Percentiles rank a stretch among this genome's conserved stretches.
These are phyloP conservation scores for Drosophila quinaria DNA, from an alignment of 2,888 invertebrate species.

Conservation along the genomic window DNA sequence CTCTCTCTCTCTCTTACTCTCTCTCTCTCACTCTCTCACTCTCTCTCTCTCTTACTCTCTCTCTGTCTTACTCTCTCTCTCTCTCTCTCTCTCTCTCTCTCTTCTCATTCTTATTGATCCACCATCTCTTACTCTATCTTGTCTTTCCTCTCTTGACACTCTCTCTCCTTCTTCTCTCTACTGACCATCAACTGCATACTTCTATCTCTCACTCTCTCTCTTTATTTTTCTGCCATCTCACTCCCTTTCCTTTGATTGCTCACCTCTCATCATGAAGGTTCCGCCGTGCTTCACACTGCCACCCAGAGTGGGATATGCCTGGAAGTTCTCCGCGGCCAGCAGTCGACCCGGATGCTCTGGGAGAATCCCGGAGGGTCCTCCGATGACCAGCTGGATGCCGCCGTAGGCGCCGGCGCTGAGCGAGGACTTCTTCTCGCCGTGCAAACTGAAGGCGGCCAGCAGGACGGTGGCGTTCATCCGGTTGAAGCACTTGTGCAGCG, in stretches of 20 bases:
- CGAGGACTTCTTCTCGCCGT: slow-evolving; percentile 69
- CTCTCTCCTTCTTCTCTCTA: not conserved
- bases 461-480: slow-evolving; percentile 83
- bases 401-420: slow-evolving; percentile 73
- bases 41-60: too few species aligned
- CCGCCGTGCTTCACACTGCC: slow-evolving; percentile 86
- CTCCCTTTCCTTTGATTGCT: slow-evolving; percentile 23
- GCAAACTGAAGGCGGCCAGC: slow-evolving; percentile 83
- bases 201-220: too few species aligned
- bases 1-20: too few species aligned
- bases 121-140: not conserved
- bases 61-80: too few species aligned
- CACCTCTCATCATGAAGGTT: slow-evolving; percentile 85
- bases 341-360: slow-evolving; percentile 83
- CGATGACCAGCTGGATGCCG: slow-evolving; percentile 83
- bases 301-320: slow-evolving; percentile 85
- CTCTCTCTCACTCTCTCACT: too few species aligned
- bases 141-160: not conserved
- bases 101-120: too few species aligned
- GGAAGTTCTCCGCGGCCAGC: slow-evolving; percentile 79
- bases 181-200: too few species aligned
- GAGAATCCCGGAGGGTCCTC: slow-evolving; percentile 83
- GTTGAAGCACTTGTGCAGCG: slow-evolving; percentile 84
- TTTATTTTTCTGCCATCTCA: too few species aligned
- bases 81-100: too few species aligned